Conservation (phyloP, 2,888 invertebrate genomes). For the Chouioia cunea region DNA sequence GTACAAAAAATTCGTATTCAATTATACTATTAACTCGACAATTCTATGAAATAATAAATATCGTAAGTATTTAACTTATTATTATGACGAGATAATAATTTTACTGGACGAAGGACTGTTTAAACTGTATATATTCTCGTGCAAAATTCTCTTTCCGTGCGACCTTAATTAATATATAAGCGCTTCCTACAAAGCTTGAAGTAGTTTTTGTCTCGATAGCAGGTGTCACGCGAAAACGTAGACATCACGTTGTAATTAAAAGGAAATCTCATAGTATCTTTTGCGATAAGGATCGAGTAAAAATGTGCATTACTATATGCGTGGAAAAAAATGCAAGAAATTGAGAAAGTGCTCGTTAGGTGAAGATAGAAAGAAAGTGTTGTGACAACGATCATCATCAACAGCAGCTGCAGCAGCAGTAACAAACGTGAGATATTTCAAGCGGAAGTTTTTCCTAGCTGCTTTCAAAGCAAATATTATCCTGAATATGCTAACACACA, state of each 20-base stretch:
- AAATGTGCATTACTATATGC: conserved; percentile 2
- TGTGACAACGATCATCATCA: too few relatives aligned
- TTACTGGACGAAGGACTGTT: too few relatives aligned
- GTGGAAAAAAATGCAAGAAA: not conserved
- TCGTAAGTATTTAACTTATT: too few relatives aligned
- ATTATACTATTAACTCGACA: too few relatives aligned
- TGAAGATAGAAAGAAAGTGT: conserved; percentile 28
- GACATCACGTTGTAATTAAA: conserved; percentile 9
- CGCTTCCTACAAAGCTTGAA: conserved; percentile 10
- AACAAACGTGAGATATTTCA: conserved; percentile 21
- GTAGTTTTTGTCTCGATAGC: conserved; percentile 10
- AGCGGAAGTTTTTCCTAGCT: conserved; percentile 18
- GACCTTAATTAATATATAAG: conserved; percentile 32
- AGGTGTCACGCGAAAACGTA: conserved; percentile 26
- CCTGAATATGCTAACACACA: conserved; percentile 6
- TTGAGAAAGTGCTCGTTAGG: not conserved
- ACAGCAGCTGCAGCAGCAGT: too few relatives aligned
- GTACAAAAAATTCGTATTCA: too few relatives aligned
- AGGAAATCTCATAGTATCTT: conserved; percentile 22
- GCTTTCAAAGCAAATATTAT: conserved; percentile 38
- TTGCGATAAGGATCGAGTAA: not conserved
- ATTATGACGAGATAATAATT: too few relatives aligned
- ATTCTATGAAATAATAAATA: too few relatives aligned
- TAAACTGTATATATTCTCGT: too few relatives aligned
- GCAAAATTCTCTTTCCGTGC: conserved; percentile 8